phyloP scores from a whole-genome alignment of 1,140 invertebrate genomes.

The Conus betulinus region DNA sequence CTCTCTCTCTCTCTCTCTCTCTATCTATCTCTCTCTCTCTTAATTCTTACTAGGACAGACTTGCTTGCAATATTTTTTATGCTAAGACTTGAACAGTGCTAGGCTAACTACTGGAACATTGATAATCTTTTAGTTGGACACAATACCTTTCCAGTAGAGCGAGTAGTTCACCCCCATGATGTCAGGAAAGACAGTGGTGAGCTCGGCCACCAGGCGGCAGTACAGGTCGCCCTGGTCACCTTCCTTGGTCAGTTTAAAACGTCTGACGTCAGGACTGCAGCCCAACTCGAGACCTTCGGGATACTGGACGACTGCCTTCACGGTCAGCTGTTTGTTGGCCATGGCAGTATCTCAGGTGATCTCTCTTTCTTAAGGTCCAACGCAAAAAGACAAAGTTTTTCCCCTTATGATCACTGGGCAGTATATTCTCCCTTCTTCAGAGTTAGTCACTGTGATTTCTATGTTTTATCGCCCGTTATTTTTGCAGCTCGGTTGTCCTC shows the following conservation, averaged over 20 bases:
- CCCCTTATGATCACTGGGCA: not conserved
- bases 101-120: too few relatives aligned
- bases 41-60: too few relatives aligned
- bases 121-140: too few relatives aligned
- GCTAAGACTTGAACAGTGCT: too few relatives aligned
- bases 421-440: not conserved
- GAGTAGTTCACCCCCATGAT: not conserved
- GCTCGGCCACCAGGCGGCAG: not conserved
- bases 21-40: too few relatives aligned
- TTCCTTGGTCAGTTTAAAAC: not conserved
- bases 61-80: too few relatives aligned
- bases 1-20: too few relatives aligned
- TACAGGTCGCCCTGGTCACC: not conserved
- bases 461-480: not conserved
- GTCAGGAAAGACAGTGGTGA: constrained; percentile 1
- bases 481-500: not conserved
- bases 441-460: not conserved
- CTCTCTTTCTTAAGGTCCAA: not conserved
- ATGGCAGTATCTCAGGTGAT: not conserved
- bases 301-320: not conserved
- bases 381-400: not conserved
- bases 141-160: constrained; percentile 1
- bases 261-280: not conserved
- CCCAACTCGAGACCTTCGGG: not conserved
- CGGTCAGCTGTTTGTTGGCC: not conserved